These are phyloP conservation scores for Aphaenogaster ashmeadi DNA, from an alignment of 1,140 invertebrate species.

Conservation along the genomic window DNA sequence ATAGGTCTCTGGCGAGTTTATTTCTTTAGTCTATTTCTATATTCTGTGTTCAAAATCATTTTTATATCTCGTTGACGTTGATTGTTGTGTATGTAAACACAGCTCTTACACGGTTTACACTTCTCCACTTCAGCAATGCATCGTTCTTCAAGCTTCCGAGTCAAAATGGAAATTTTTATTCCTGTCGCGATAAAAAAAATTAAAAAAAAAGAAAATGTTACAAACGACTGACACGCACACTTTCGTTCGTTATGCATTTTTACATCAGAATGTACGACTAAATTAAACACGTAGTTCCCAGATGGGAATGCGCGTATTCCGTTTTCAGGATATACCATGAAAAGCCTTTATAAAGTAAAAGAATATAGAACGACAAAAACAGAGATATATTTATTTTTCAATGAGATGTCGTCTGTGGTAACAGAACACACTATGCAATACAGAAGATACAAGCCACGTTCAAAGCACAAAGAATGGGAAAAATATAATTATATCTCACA, in stretches of 20 bases:
- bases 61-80: slow-evolving; percentile 25
- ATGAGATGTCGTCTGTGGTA: slow-evolving; percentile 28
- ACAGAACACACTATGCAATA: not conserved
- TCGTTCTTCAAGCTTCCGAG: slow-evolving; percentile 29
- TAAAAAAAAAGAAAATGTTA: slow-evolving; percentile 30
- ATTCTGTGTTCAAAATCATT: slow-evolving; percentile 14
- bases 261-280: slow-evolving; percentile 43
- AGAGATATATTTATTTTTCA: slow-evolving; percentile 49
- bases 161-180: slow-evolving; percentile 60
- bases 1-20: not conserved
- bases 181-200: not conserved
- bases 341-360: slow-evolving; percentile 35
- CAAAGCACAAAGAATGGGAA: slow-evolving; percentile 12
- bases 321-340: slow-evolving; percentile 10
- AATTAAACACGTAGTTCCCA: slow-evolving; percentile 49
- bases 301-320: slow-evolving; percentile 6
- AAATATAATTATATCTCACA: not conserved
- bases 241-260: slow-evolving; percentile 51
- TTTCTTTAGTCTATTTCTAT: slow-evolving; percentile 25
- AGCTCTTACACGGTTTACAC: slow-evolving; percentile 32
- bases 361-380: slow-evolving; percentile 8
- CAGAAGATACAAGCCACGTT: not conserved
- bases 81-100: slow-evolving; percentile 28
- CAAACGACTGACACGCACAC: slow-evolving; percentile 32
- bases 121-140: slow-evolving; percentile 8